These are phyloP conservation scores for Cydia strobilella DNA, from an alignment of 1,140 invertebrate species.

Conservation along the genomic window DNA sequence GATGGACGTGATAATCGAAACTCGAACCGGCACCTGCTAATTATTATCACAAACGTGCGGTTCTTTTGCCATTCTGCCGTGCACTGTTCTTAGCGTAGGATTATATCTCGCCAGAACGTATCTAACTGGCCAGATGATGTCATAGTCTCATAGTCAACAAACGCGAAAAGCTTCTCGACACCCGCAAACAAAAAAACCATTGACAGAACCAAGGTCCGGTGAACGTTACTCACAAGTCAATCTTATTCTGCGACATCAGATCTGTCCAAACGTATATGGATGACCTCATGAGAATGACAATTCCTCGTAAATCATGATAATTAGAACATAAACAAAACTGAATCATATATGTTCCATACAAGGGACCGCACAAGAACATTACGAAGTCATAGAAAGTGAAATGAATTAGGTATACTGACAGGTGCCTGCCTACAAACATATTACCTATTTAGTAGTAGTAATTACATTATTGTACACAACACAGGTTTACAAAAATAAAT, in stretches of 20 bases:
- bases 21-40: conserved; percentile 45
- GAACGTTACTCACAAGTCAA: conserved; percentile 45
- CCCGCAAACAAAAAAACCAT: conserved; percentile 53
- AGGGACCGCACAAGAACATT: not conserved
- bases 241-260: not conserved
- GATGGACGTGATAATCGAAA: not conserved
- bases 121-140: conserved; percentile 59
- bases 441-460: no score
- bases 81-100: conserved; percentile 56
- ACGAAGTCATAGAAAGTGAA: conserved; percentile 4
- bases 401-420: not conserved
- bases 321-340: not conserved
- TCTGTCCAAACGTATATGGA: conserved; percentile 16
- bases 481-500: no score
- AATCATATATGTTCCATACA: not conserved
- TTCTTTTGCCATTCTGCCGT: conserved; percentile 60
- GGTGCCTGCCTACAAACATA: not conserved
- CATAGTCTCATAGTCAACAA: conserved; percentile 60
- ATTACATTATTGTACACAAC: no score
- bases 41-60: conserved; percentile 61
- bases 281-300: conserved; percentile 20
- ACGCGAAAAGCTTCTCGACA: conserved; percentile 49
- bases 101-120: conserved; percentile 50
- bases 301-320: conserved; percentile 11
- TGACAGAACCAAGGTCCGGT: conserved; percentile 48